phyloP scores from a whole-genome alignment of 1,140 invertebrate genomes.

The Pseudobourletiella spinata region DNA sequence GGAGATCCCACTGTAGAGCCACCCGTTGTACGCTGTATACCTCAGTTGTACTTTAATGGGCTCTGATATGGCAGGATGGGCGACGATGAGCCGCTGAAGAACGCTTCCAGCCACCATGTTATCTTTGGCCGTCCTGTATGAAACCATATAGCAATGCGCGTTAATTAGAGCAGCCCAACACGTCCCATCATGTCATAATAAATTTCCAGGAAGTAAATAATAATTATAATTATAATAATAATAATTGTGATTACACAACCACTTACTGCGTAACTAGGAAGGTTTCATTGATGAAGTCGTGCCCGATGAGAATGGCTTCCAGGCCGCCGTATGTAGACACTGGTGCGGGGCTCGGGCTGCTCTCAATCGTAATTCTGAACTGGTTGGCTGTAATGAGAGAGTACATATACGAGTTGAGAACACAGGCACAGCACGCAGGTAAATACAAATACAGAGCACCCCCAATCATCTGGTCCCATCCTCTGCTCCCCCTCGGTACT shows the following conservation, averaged over 20 bases:
- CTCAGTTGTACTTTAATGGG: conserved; percentile 60
- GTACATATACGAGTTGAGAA: too few species aligned
- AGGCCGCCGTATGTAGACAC: conserved; percentile 69
- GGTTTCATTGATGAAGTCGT: conserved; percentile 69
- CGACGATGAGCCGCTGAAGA: conserved; percentile 70
- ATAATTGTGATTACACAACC: too few species aligned
- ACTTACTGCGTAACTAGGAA: conserved; percentile 73
- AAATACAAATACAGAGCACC: too few species aligned
- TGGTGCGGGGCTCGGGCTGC: conserved; percentile 53
- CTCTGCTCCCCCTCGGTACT: too few species aligned
- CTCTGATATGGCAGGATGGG: conserved; percentile 70
- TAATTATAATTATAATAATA: too few species aligned
- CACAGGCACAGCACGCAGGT: too few species aligned
- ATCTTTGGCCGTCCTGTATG: conserved; percentile 62
- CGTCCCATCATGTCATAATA: too few species aligned
- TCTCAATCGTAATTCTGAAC: conserved; percentile 70
- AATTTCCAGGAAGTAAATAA: too few species aligned
- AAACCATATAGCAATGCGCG: conserved; percentile 2
- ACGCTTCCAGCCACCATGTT: conserved; percentile 60
- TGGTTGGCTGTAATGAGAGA: conserved; percentile 58
- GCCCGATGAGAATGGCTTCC: conserved; percentile 70
- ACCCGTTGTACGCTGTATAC: conserved; percentile 82
- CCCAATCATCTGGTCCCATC: too few species aligned
- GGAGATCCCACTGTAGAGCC: conserved; percentile 75
- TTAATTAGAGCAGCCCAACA: too few species aligned